Evolutionary conservation across 2,888 invertebrate genomes (phyloP).

Genomic region (Drosophila differens): DNA sequence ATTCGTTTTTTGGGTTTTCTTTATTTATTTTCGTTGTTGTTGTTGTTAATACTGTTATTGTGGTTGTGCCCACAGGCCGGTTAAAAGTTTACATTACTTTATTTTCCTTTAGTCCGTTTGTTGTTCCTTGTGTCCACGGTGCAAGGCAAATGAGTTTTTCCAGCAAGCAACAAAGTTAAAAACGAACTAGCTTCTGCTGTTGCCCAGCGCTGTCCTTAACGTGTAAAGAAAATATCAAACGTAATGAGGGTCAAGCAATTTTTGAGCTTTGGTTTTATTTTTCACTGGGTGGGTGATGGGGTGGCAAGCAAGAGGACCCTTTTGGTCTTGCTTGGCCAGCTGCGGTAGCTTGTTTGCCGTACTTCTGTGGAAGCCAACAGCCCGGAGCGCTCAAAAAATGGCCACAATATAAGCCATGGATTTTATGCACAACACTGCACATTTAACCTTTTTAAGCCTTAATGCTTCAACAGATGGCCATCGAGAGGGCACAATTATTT

Average conservation of each 20-base stretch:
- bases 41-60: conserved; percentile 1
- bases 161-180: conserved; percentile 48
- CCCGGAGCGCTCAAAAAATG: conserved; percentile 45
- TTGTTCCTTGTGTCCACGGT: conserved; percentile 28
- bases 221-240: conserved; percentile 72
- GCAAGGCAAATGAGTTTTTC: conserved; percentile 70
- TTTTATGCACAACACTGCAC: conserved; percentile 53
- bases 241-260: conserved; percentile 76
- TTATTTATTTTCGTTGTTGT: conserved; percentile 4
- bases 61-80: conserved; percentile 52
- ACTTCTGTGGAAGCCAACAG: conserved; percentile 7
- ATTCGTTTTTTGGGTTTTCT: conserved; percentile 38
- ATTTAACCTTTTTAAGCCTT: conserved; percentile 26
- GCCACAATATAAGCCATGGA: conserved; percentile 48
- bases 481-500: background rate
- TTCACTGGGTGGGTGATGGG: conserved; percentile 2
- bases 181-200: conserved; percentile 59
- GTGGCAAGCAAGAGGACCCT: conserved; percentile 17
- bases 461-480: background rate
- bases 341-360: conserved; percentile 42
- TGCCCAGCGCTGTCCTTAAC: conserved; percentile 45
- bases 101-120: conserved; percentile 49
- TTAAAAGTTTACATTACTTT: conserved; percentile 65
- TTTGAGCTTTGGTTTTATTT: conserved; percentile 63
- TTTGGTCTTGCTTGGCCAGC: conserved; percentile 36